Conservation (phyloP, 2,113 vertebrate genomes). For the Cinclus cinclus region DNA sequence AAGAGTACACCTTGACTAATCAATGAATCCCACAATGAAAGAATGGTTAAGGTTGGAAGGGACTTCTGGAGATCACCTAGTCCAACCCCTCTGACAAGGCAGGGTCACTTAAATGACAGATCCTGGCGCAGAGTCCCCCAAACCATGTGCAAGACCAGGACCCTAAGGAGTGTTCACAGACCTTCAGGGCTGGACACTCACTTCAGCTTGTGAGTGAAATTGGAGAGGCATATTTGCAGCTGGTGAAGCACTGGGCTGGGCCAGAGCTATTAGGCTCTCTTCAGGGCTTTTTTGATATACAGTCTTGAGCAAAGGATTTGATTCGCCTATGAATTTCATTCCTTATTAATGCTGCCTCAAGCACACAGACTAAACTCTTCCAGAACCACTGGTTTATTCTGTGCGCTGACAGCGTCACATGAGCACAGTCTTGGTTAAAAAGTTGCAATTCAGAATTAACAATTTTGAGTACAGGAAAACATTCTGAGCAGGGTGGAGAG, state of each 20-base stretch:
- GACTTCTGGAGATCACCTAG: background rate
- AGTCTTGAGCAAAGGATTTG: background rate
- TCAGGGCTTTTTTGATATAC: background rate
- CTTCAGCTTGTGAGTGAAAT: background rate
- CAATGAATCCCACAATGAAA: background rate
- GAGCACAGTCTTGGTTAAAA: background rate
- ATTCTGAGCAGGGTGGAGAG: background rate
- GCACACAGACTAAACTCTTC: background rate
- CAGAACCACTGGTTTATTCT: background rate
- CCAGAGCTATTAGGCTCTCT: background rate
- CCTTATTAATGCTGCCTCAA: background rate
- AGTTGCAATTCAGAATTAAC: background rate
- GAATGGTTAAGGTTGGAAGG: background rate
- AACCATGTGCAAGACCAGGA: background rate
- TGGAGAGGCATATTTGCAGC: background rate
- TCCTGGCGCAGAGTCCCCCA: background rate
- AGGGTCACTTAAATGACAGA: background rate
- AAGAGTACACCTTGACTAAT: background rate
- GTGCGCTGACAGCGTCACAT: background rate
- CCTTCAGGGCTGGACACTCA: background rate
- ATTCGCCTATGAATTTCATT: background rate
- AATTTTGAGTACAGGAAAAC: background rate
- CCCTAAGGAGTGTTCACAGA: fast-evolving
- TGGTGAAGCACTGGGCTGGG: background rate
- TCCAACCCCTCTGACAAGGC: background rate